Evolutionary conservation across 2,888 invertebrate genomes (phyloP).

Genomic region (Cremastinae sp.): DNA sequence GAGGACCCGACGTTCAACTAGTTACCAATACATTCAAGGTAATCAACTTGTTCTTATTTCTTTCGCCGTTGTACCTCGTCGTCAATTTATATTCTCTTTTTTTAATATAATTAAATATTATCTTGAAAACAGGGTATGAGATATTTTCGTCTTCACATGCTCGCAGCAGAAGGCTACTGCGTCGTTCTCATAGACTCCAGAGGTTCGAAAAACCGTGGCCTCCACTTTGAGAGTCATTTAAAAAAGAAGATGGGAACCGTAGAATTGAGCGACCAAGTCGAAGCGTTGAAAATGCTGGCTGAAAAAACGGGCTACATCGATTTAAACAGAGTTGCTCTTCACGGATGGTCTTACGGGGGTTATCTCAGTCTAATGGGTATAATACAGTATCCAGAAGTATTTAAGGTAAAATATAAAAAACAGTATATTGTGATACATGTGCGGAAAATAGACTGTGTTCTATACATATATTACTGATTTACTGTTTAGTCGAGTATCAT

Average conservation of each 20-base stretch:
- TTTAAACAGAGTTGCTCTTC: conserved; percentile 94
- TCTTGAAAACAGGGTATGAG: conserved; percentile 90
- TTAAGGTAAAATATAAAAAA: conserved; percentile 85
- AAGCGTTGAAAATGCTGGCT: conserved; percentile 93
- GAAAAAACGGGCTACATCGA: conserved; percentile 94
- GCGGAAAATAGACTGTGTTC: too few relatives aligned
- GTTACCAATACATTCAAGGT: conserved; percentile 98
- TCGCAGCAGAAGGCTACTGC: conserved; percentile 97
- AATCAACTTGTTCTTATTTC: conserved; percentile 38
- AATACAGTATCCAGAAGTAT: conserved; percentile 94
- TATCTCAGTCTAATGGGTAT: conserved; percentile 97
- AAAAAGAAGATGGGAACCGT: conserved; percentile 95
- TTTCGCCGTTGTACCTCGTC: not conserved
- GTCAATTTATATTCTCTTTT: conserved; percentile 28
- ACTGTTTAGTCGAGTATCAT: too few relatives aligned
- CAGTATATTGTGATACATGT: too few relatives aligned
- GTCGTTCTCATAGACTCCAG: conserved; percentile 97
- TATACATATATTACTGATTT: too few relatives aligned
- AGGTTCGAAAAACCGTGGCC: conserved; percentile 96
- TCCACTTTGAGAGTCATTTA: conserved; percentile 95
- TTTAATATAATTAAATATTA: too few relatives aligned
- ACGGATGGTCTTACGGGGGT: conserved; percentile 99
- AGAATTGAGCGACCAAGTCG: conserved; percentile 96
- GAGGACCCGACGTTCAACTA: conserved; percentile 98
- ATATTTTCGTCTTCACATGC: conserved; percentile 95